Percentiles rank a stretch among this genome's conserved stretches.
Conservation (phyloP, 2,888 invertebrate genomes). For the Drosophila putrida region DNA sequence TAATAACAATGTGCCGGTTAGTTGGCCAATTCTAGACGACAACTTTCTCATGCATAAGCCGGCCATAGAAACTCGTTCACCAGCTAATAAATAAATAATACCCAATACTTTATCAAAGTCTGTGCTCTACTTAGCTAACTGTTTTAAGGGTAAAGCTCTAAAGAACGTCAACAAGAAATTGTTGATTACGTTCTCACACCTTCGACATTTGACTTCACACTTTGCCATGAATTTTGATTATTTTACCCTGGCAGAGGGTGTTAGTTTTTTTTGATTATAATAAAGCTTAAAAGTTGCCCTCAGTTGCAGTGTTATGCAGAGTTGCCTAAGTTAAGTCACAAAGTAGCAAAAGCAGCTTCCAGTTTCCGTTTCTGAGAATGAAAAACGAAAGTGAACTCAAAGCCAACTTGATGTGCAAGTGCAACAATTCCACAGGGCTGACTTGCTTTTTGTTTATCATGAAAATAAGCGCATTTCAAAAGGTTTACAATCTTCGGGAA, state of each 20-base stretch:
- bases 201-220: background rate
- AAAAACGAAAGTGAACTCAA: conserved; percentile 48
- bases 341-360: background rate
- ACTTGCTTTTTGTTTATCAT: conserved; percentile 30
- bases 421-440: conserved; percentile 18
- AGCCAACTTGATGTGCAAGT: conserved; percentile 18
- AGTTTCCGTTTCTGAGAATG: conserved; percentile 8
- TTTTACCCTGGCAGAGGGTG: too few relatives aligned
- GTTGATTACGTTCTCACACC: conserved; percentile 1
- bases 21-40: conserved; percentile 72
- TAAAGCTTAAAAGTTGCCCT: background rate
- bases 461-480: conserved; percentile 31
- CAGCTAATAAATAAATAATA: conserved; percentile 33
- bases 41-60: conserved; percentile 70
- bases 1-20: conserved; percentile 77
- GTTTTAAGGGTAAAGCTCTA: background rate
- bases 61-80: conserved; percentile 65
- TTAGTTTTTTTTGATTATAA: background rate
- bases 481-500: conserved; percentile 26
- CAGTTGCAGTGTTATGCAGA: too few relatives aligned
- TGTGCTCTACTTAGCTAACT: conserved; percentile 23
- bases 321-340: background rate
- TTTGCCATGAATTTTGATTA: background rate
- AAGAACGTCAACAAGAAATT: background rate
- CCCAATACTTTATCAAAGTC: conserved; percentile 16